Conservation (phyloP, 1,140 invertebrate genomes). For the Neodiprion lecontei region DNA sequence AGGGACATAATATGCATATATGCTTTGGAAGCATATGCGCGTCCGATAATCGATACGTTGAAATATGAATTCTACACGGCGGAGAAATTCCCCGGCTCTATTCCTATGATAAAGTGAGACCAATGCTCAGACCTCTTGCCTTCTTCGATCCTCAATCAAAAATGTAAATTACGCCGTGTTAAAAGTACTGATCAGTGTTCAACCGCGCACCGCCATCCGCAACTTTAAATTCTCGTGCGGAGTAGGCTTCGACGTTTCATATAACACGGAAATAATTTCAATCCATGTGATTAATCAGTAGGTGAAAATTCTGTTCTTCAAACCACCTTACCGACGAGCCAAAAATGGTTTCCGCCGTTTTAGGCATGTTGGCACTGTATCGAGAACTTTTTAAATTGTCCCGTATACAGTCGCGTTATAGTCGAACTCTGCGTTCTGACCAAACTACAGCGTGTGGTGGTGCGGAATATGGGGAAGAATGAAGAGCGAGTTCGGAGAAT, state of each 20-base stretch:
- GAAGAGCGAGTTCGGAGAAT: background rate
- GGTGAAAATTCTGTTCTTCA: too few species aligned
- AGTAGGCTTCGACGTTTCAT: background rate
- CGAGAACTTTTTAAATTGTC: too few species aligned
- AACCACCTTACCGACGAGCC: too few species aligned
- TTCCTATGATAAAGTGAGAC: background rate
- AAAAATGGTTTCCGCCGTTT: too few species aligned
- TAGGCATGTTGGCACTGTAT: too few species aligned
- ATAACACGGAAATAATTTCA: background rate
- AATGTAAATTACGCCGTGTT: background rate
- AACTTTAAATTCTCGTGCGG: background rate
- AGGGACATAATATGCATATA: too few species aligned
- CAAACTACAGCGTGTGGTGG: too few species aligned
- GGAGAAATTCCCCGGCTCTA: background rate
- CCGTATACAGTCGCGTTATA: too few species aligned
- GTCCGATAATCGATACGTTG: background rate
- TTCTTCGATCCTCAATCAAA: background rate
- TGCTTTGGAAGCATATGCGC: background rate
- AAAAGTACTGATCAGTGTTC: background rate
- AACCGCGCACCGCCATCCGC: background rate
- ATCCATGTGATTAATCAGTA: background rate
- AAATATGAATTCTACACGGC: slow-evolving; percentile 1
- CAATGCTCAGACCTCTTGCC: background rate
- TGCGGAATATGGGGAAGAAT: background rate
- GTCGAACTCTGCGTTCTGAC: too few species aligned